Base-by-base conservation (phyloP, 2,113 vertebrate genomes). In the Cricetomys ansorgei region DNA sequence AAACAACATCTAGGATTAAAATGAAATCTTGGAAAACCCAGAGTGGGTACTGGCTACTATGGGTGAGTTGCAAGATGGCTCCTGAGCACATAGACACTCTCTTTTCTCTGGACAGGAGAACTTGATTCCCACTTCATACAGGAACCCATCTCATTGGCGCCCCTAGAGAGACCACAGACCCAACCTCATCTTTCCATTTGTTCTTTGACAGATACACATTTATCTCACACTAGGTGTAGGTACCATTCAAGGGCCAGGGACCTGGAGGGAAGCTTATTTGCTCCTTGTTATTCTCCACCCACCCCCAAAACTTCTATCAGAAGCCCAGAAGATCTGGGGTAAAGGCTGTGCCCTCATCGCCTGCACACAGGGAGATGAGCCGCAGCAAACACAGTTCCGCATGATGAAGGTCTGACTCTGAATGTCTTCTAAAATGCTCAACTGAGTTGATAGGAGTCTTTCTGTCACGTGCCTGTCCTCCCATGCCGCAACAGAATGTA, bases 381-480 rank as follows among this genome's bases (percentile, higher is more conserved):
- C 12, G 34, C 9, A 10, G 83, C 34, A 11, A 55, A 37, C 27
- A 10, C 37, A 55, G 69, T 92, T 91, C 55, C 40, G 43, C 79
- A 34, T n/a, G 53, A 40, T 1, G 6, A 87, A 83, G 45, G 17
- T 43, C 89, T 13, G 17, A 48, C 73, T 65, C 70, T 94, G 62
- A 65, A 93, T 73, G 25, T 87, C 76, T 79, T 94, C 88, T 69
- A 37, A 75, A 94, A 89, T 57, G 43, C 88, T 88, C 85, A 69
- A 76, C n/a, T 10, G 11, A 12, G 40, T 96, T 25, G 5, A 53
- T 50, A 37, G 77, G 76, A 92, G 37, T 76, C 76, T 88, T 91
- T 80, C 64, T 85, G 9, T 57, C 40, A 70, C 27, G n/a, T 37
- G 23, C 48, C 40, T 81, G 45, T 81, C 75, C 80, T 57, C 87